Percentiles rank a stretch among this genome's conserved stretches.
These are phyloP conservation scores for Gavialis gangeticus DNA, from an alignment of 2,113 vertebrate species.

Conservation along the genomic window DNA sequence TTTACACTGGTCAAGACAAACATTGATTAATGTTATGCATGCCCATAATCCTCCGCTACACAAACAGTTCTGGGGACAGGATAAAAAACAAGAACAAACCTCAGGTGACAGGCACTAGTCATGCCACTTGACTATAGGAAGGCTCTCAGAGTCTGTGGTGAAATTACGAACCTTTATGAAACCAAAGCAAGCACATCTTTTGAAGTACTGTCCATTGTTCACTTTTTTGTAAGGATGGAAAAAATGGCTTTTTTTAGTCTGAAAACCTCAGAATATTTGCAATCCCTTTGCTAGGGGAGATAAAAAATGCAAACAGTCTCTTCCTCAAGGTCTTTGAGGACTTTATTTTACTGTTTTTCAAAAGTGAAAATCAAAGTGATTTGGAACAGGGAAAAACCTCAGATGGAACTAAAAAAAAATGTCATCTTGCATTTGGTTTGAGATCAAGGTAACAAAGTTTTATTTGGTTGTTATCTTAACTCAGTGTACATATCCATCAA, in stretches of 20 bases:
- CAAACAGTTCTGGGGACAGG: neutral
- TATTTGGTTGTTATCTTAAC: neutral
- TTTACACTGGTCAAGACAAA: neutral
- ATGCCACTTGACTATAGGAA: neutral
- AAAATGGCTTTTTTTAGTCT: neutral
- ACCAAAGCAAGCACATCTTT: neutral
- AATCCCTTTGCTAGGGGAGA: neutral
- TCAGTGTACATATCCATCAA: neutral
- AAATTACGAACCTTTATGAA: neutral
- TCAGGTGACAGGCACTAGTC: neutral
- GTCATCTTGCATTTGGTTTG: neutral
- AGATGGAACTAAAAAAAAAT: neutral
- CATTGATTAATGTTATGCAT: too few species aligned
- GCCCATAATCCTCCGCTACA: neutral
- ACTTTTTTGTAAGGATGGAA: neutral
- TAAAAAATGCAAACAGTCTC: neutral
- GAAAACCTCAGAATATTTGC: neutral
- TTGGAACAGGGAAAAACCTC: neutral
- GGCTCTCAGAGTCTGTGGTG: neutral
- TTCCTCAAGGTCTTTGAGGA: neutral
- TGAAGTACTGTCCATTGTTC: rapidly evolving
- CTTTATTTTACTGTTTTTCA: neutral
- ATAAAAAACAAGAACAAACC: neutral
- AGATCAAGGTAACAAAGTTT: neutral
- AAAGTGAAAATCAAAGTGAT: rapidly evolving